Evolutionary conservation across 1,140 invertebrate genomes (phyloP), one percentile per base, ranked within the genome.

Genomic region (Scaptomyza hsui): DNA sequence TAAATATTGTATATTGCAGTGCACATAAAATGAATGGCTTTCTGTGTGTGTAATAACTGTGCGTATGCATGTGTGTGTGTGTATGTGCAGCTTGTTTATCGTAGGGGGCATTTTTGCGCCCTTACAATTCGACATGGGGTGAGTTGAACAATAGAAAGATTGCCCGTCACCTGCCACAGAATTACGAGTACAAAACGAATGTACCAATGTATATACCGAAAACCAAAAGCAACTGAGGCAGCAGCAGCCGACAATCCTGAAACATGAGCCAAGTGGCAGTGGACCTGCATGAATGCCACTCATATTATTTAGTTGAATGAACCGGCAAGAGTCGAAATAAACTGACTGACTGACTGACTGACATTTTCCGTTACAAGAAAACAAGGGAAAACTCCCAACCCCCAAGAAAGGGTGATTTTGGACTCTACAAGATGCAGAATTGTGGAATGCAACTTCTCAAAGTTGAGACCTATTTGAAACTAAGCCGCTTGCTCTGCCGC

Each of bases 231-330:
- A 45, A 37, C 32, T 5, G 12, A 37, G 32, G 48, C 32, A 47
- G 29, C 59, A 62, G 62, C 52, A 56, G 74, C 37, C 59, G 24
- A 44, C 47, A 75, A 75, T 67, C 52, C 75, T 85, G 89, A 90
- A 90, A 90, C 78, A 78, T 89, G 89, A 90, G 89, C 68, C 60
- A 63, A 53, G 53, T 49, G 72, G 60, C 72, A 72, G 63, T 76
- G 83, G 82, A 89, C 82, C 83, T 89, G 83, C 83, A 89, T 89
- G 83, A 90, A 90, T 90, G 88, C 71, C 75, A 85, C 88, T 90
- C 88, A 90, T 90, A 90, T 90, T 90, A 90, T 90, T 81, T 90
- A 83, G 88, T 90, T 90, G 88, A 90, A 80, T 90, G 88, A 90
- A 89, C 83, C 73, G 76, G 89, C 82, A 88, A 90, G 88, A 90